Evolutionary conservation across 2,888 invertebrate species (phyloP).

Genomic region (Lasioglossum pauxillum): DNA sequence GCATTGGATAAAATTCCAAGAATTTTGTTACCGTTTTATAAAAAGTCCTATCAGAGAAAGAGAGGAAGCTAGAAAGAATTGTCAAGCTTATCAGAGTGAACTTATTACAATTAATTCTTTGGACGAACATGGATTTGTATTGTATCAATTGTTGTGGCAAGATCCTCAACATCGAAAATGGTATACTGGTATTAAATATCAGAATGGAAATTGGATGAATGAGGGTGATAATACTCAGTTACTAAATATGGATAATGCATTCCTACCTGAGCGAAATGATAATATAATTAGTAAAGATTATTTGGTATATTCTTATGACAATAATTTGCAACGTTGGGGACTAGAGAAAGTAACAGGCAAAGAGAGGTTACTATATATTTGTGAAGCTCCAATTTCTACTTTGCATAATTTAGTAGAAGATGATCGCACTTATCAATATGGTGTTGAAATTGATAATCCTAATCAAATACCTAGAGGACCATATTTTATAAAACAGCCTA

Average conservation of each 20-base stretch:
- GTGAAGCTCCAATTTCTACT: constrained; percentile 92
- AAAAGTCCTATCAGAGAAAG: constrained; percentile 93
- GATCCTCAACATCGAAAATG: constrained; percentile 95
- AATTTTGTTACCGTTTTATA: constrained; percentile 95
- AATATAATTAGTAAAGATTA: constrained; percentile 88
- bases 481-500: constrained; percentile 94
- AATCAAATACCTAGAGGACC: constrained; percentile 94
- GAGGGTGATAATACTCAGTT: constrained; percentile 93
- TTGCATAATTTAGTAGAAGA: constrained; percentile 90
- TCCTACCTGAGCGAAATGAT: constrained; percentile 88
- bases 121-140: constrained; percentile 95
- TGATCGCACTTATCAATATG: constrained; percentile 93
- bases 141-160: constrained; percentile 91
- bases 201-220: constrained; percentile 92
- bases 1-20: constrained; percentile 93
- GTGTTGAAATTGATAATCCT: constrained; percentile 92
- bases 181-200: constrained; percentile 93
- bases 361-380: constrained; percentile 92
- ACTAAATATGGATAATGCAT: constrained; percentile 92
- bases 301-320: constrained; percentile 89
- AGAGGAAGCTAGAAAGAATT: constrained; percentile 93
- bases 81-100: constrained; percentile 93
- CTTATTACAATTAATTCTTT: constrained; percentile 91
- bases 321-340: constrained; percentile 92
- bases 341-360: constrained; percentile 92